Conservation (phyloP, 1,140 invertebrate genomes). For the Streblospio benedicti region DNA sequence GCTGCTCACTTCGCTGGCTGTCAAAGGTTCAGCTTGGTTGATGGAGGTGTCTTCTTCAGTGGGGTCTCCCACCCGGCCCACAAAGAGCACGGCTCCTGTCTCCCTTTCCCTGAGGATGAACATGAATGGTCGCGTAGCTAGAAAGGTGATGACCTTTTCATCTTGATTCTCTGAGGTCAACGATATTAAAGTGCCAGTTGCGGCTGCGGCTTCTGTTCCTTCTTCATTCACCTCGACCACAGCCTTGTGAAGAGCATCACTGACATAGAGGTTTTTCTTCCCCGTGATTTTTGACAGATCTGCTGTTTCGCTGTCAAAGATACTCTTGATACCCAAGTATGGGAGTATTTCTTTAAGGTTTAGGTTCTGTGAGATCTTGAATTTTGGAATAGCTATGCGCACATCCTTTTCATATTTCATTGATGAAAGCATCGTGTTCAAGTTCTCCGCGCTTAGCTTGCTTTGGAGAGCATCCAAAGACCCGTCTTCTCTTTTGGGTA, state of each 20-base stretch:
- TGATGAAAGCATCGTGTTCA: constrained; percentile 38
- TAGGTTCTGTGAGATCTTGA: constrained; percentile 28
- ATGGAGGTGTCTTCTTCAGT: no score
- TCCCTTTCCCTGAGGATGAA: constrained; percentile 60
- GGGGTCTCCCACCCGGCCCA: no score
- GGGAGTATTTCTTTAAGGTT: constrained; percentile 40
- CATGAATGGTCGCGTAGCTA: constrained; percentile 60
- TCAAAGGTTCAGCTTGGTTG: no score
- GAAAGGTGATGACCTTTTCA: constrained; percentile 48
- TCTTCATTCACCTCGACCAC: constrained; percentile 43
- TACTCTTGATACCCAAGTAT: constrained; percentile 46
- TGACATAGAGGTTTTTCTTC: constrained; percentile 17
- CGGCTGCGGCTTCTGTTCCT: constrained; percentile 34
- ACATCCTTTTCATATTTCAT: constrained; percentile 24
- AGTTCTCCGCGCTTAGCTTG: constrained; percentile 44
- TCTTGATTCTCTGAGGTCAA: neutral
- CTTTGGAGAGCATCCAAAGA: constrained; percentile 46
- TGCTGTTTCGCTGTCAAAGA: constrained; percentile 55
- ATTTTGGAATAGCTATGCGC: constrained; percentile 32
- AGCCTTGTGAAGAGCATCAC: constrained; percentile 39
- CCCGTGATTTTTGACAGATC: constrained; percentile 52
- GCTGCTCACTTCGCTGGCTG: no score
- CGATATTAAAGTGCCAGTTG: constrained; percentile 17
- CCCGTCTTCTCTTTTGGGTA: constrained; percentile 50
- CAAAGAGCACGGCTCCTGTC: constrained; percentile 56